Conservation (phyloP, 92 coral and sea anemone species). For the Palythoa caribaeorum region DNA sequence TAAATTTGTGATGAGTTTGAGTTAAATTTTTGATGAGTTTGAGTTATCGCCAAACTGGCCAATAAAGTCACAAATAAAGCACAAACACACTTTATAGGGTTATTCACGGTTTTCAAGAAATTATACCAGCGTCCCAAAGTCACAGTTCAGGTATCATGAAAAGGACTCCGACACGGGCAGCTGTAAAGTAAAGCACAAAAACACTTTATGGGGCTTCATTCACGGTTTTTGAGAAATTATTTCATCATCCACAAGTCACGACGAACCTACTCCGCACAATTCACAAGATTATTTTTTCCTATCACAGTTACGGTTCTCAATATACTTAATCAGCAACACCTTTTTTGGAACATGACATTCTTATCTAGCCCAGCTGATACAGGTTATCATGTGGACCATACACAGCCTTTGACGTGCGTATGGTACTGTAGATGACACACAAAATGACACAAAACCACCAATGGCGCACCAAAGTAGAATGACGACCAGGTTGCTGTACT, state of each 20-base stretch:
- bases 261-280: background rate
- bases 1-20: no score
- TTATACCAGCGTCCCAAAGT: no score
- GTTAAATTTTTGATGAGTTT: no score
- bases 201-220: background rate
- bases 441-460: slow-evolving; percentile 3
- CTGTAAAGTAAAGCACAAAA: background rate
- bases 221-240: background rate
- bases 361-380: background rate
- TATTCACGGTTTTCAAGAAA: no score
- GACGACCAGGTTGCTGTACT: background rate
- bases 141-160: no score
- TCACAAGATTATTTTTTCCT: background rate
- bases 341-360: background rate
- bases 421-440: slow-evolving; percentile 3
- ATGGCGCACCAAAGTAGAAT: background rate
- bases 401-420: background rate
- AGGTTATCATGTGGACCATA: slow-evolving; percentile 1
- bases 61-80: no score
- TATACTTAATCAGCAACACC: background rate
- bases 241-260: slow-evolving; percentile 1
- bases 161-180: no score
- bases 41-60: background rate
- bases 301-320: slow-evolving; percentile 1
- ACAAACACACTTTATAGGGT: no score